phyloP scores from a whole-genome alignment of 2,797 vertebrate genomes.

The Cryptoprocta ferox region DNA sequence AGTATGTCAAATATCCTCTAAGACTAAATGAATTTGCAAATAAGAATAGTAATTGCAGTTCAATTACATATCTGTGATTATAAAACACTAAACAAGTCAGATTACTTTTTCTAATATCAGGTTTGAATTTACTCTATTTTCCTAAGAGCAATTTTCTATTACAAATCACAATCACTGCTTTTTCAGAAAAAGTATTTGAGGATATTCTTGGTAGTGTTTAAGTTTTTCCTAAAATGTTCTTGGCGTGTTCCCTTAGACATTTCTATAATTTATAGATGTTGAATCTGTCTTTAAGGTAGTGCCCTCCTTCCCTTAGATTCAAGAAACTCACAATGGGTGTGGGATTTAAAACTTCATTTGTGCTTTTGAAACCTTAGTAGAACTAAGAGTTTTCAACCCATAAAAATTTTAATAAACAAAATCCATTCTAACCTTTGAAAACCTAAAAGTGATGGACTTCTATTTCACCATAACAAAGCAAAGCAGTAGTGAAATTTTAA shows the following conservation, averaged over 20 bases:
- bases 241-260: slow-evolving; percentile 34
- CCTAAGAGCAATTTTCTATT: slow-evolving; percentile 66
- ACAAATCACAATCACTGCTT: neutral
- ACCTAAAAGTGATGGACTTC: slow-evolving; percentile 71
- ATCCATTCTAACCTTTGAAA: slow-evolving; percentile 65
- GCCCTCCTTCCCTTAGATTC: neutral
- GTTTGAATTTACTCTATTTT: slow-evolving; percentile 70
- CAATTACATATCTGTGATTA: neutral
- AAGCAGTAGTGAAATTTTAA: slow-evolving; percentile 71
- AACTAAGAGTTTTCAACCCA: slow-evolving; percentile 55
- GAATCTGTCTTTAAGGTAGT: slow-evolving; percentile 34
- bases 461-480: slow-evolving; percentile 68
- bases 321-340: neutral
- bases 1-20: neutral
- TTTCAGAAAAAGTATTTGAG: neutral
- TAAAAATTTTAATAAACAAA: slow-evolving; percentile 61
- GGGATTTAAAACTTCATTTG: slow-evolving; percentile 42
- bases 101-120: slow-evolving; percentile 26
- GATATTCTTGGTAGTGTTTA: neutral
- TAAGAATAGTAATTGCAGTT: slow-evolving; percentile 8
- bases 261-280: slow-evolving; percentile 18
- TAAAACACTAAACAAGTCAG: slow-evolving; percentile 34
- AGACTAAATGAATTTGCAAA: slow-evolving; percentile 36
- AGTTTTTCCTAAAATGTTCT: slow-evolving; percentile 41
- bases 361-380: slow-evolving; percentile 7